Conservation (phyloP, 1,140 invertebrate species). For the Drosophila jambulina region DNA sequence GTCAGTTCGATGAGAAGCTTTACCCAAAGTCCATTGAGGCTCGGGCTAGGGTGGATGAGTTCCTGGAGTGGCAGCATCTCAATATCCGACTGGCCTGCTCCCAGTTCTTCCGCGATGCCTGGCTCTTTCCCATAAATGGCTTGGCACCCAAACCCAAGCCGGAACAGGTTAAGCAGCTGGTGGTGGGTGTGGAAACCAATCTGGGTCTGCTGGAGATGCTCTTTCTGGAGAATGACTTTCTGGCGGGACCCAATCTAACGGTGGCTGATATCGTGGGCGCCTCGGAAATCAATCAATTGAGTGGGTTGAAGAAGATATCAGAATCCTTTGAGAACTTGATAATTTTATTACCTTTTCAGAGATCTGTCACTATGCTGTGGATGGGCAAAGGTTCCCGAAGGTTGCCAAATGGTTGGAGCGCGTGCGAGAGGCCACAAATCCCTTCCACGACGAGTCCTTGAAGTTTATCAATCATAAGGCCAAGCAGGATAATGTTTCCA, state of each 20-base stretch:
- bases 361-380: constrained; percentile 88
- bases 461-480: constrained; percentile 51
- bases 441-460: constrained; percentile 88
- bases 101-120: constrained; percentile 88
- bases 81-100: constrained; percentile 89
- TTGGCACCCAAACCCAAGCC: constrained; percentile 84
- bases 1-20: constrained; percentile 87
- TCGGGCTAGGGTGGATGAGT: constrained; percentile 93
- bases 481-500: constrained; percentile 29
- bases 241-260: constrained; percentile 88
- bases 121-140: constrained; percentile 85
- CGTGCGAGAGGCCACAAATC: constrained; percentile 87
- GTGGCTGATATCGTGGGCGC: constrained; percentile 92
- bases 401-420: constrained; percentile 88
- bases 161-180: constrained; percentile 85
- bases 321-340: neutral
- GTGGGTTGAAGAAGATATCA: constrained; percentile 85
- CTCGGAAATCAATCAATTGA: constrained; percentile 93
- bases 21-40: constrained; percentile 89
- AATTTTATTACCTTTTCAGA: constrained; percentile 74
- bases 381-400: constrained; percentile 86
- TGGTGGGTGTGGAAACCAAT: constrained; percentile 85
- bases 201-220: constrained; percentile 88
- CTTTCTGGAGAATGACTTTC: constrained; percentile 88
- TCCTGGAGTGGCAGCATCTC: constrained; percentile 94